Conservation (phyloP, 2,888 invertebrate species). For the Caradrina kadenii region DNA sequence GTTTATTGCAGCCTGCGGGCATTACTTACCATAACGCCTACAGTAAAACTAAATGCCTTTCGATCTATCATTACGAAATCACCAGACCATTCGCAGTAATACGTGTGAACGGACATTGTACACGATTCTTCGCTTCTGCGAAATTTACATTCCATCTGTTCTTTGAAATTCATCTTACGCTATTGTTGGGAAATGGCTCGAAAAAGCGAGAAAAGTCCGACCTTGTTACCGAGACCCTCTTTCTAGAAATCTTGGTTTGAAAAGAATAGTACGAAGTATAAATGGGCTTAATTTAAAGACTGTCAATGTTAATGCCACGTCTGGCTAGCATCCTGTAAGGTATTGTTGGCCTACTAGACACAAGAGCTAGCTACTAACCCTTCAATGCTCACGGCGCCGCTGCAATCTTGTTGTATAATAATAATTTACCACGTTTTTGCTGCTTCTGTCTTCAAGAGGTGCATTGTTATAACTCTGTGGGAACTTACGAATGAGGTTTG, state of each 20-base stretch:
- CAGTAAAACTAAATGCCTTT: constrained; percentile 34
- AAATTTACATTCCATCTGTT: constrained; percentile 35
- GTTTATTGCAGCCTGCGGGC: constrained; percentile 29
- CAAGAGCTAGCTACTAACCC: constrained; percentile 50
- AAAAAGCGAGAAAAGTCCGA: constrained; percentile 16
- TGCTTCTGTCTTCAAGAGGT: constrained; percentile 58
- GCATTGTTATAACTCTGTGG: constrained; percentile 56
- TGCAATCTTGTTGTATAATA: constrained; percentile 51
- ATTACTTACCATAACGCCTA: constrained; percentile 49
- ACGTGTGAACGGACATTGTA: constrained; percentile 29
- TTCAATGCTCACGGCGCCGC: constrained; percentile 41
- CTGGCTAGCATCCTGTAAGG: constrained; percentile 53
- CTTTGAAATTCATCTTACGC: constrained; percentile 8
- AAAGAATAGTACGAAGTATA: constrained; percentile 9
- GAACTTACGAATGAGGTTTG: constrained; percentile 44
- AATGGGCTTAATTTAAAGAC: constrained; percentile 28
- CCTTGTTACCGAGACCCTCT: constrained; percentile 10
- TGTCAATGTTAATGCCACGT: constrained; percentile 47
- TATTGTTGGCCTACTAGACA: constrained; percentile 47
- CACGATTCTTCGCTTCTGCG: constrained; percentile 13
- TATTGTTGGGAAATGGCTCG: constrained; percentile 1
- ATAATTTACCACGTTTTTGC: constrained; percentile 47
- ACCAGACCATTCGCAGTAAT: constrained; percentile 21
- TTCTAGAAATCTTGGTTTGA: not conserved
- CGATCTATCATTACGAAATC: constrained; percentile 39